Base-by-base conservation (phyloP, 2,888 invertebrate genomes). In the Psococerastis gibbosa region DNA sequence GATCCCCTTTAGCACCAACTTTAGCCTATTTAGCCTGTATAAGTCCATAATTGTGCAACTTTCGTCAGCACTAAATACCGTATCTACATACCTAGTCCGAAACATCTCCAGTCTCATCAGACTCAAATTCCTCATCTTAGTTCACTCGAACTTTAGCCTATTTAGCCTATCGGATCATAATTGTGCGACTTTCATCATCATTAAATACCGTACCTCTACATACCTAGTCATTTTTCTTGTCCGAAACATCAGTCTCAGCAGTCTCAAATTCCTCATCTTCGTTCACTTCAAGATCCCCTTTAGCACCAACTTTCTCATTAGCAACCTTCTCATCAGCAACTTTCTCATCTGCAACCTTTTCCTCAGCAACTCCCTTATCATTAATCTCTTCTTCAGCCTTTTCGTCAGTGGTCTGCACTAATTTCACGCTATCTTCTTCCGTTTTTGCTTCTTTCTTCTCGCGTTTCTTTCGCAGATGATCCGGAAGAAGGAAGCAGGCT, bases 401-500 rank as follows among this genome's bases (percentile, higher is more conserved):
- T 38, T 59, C 60, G 46, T 58, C 58, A 8, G 60, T 58, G 23
- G 51, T 18, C 20, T 59, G 52, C 44, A 60, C 60, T 22, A 55
- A 55, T 43, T 60, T 60, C 45, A 60, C 60, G 45, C 53, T 54
- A 1, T 54, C 60, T 59, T 45, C 6, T 18, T 35, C 22, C 43
- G 48, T 48, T 48, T 60, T 62, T 60, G 68, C 70, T 46, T 71
- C 61, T 27, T 70, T 69, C 45, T 62, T 57, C 32, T 71, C 52
- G 46, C 69, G 64, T 35, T 60, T 60, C 47, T 63, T 63, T 49
- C 69, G 62, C 51, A 78, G 57, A 50, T 71, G 67, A 13, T 68
- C 57, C 0, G 78, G 78, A 50, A 78, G 58, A 60, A 69, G 71
- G 57, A 77, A 71, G 49, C 75, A 75, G 1, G 73, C 70, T 53